A percentile compares a stretch with the other conserved stretches of the same genome.
Evolutionary conservation across 2,113 vertebrate species (phyloP).

Genomic region (Phaethon lepturus): DNA sequence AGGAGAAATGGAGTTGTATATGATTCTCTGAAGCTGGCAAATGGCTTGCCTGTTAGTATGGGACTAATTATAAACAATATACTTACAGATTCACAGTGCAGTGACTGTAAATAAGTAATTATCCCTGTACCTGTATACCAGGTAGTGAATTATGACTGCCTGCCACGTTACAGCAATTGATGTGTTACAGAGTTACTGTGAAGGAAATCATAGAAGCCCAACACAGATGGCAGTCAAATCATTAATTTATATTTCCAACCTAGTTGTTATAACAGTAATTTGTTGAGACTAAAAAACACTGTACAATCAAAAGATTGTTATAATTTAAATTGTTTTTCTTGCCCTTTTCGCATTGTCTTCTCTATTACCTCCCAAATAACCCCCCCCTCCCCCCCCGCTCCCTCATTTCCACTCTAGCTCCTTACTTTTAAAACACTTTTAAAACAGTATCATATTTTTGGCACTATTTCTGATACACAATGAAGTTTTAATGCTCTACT

Average conservation of each 20-base stretch:
- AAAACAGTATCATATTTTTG: not conserved
- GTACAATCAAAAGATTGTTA: not conserved
- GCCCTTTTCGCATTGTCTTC: not conserved
- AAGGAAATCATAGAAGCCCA: not conserved
- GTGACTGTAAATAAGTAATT: not conserved
- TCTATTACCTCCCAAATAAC: not conserved
- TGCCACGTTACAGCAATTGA: not conserved
- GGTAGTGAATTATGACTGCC: not conserved
- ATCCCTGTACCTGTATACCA: not conserved
- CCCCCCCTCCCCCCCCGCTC: rapidly evolving
- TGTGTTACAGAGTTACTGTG: not conserved
- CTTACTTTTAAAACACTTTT: not conserved
- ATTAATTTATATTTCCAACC: not conserved
- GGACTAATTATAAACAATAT: not conserved
- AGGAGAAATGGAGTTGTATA: not conserved
- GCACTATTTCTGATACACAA: not conserved
- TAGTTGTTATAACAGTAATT: not conserved
- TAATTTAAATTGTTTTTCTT: not conserved
- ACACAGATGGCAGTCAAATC: not conserved
- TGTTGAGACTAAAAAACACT: not conserved
- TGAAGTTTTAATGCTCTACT: not conserved
- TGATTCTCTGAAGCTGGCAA: not conserved
- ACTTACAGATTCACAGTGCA: not conserved
- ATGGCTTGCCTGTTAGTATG: not conserved
- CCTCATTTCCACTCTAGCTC: not conserved